Conservation (phyloP, 2,888 invertebrate genomes). For the Papilio elwesi region DNA sequence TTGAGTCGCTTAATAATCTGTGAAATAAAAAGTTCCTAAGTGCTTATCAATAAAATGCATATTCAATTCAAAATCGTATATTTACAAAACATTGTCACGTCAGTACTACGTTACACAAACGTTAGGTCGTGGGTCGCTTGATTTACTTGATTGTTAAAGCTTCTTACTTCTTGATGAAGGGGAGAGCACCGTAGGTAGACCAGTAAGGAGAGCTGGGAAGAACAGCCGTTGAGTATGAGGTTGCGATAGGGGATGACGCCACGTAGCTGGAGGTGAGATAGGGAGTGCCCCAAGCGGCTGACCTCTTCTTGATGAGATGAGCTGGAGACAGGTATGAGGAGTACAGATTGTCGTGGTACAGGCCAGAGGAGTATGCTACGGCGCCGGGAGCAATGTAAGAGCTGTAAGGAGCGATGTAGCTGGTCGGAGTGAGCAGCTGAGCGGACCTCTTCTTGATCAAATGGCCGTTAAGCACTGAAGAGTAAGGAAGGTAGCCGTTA, state of each 20-base stretch:
- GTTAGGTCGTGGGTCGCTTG: conserved; percentile 9
- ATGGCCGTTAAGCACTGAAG: conserved; percentile 41
- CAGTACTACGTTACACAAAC: conserved; percentile 3
- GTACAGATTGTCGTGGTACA: conserved; percentile 24
- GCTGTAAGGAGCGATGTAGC: conserved; percentile 45
- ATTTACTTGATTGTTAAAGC: background rate
- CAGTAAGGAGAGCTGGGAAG: conserved; percentile 45
- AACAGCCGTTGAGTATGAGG: conserved; percentile 47
- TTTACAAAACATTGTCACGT: conserved; percentile 32
- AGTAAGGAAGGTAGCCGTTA: conserved; percentile 35
- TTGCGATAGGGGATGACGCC: conserved; percentile 46
- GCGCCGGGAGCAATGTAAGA: conserved; percentile 53
- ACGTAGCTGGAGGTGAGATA: conserved; percentile 50
- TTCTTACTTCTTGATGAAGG: conserved; percentile 36
- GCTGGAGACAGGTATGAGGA: conserved; percentile 35
- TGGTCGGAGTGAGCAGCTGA: conserved; percentile 46
- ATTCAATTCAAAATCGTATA: conserved; percentile 31
- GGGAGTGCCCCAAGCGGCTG: conserved; percentile 14
- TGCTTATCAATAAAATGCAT: conserved; percentile 8
- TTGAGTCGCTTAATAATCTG: too few relatives aligned
- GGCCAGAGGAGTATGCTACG: conserved; percentile 54
- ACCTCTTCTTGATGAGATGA: conserved; percentile 46
- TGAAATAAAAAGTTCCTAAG: too few relatives aligned
- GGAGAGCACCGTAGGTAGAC: conserved; percentile 51
- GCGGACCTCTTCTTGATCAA: conserved; percentile 62